Evolutionary conservation across 2,888 invertebrate genomes (phyloP), one percentile per base, ranked within the genome.

Genomic region (Unio pictorum): DNA sequence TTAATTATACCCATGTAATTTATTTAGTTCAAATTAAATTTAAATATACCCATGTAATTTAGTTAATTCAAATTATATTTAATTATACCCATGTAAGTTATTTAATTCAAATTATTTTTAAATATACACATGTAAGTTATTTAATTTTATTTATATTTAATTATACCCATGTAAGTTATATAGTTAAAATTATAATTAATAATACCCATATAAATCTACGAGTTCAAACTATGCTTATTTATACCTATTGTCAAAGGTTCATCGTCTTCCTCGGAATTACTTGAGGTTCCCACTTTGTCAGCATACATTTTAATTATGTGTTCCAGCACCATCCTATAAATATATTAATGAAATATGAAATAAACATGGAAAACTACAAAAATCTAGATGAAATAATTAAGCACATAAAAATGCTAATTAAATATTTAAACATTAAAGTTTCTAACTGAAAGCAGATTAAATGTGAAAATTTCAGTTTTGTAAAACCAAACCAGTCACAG

Each of bases 241-340:
- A 63, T 63, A 80, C 79, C 80, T 63, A 80, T 82, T 68, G 76
- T 75, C 77, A 82, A 80, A 62, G 45, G 69, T 5, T 68, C 61
- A 57, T 78, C 80, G 17, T 80, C 78, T 64, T 79, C 78, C 34
- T 72, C 74, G 15, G 54, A 67, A 18, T 58, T 56, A 56, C 61
- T 5, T 55, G 69, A 61, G 11, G 75, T 56, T n/a, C 71, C 72
- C n/a, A 78, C 71, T 71, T 80, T 77, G 23, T 78, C 76, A 63
- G 80, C 73, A 73, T 84, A 84, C 60, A 75, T 77, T 45, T 75
- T 66, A 15, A 87, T 58, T 1, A 87, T 78, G 80, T 84, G 83
- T 28, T 79, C 79, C 66, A 86, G 76, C 18, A 86, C 81, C 66
- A 72, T 71, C 64, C 87, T 87, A 70, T 23, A 80, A 76, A 15